Evolutionary conservation across 2,888 invertebrate species (phyloP).

Genomic region (Leucophenga montana): DNA sequence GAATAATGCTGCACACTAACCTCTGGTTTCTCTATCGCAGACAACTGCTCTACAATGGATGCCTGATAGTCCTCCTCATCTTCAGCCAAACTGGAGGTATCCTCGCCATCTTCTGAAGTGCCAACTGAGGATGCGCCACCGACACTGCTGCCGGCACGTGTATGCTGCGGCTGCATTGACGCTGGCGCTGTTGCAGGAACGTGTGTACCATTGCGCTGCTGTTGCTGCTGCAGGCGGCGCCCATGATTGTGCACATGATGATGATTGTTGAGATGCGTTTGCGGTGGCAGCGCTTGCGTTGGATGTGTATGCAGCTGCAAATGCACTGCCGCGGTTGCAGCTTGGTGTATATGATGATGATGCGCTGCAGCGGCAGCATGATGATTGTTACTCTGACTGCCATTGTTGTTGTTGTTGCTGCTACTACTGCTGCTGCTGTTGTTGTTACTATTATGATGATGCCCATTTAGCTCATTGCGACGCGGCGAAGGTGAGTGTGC

Average conservation of each 20-base stretch:
- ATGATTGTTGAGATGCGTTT: constrained; percentile 49
- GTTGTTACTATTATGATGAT: constrained; percentile 57
- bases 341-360: constrained; percentile 16
- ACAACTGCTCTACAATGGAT: constrained; percentile 81
- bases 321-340: constrained; percentile 25
- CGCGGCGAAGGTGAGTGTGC: constrained; percentile 79
- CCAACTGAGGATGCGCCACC: constrained; percentile 75
- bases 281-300: constrained; percentile 30
- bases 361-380: constrained; percentile 32
- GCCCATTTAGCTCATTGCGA: constrained; percentile 78
- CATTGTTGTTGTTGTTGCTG: constrained; percentile 51
- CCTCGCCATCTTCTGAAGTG: constrained; percentile 87
- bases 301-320: constrained; percentile 19
- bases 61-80: constrained; percentile 84
- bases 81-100: constrained; percentile 81
- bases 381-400: constrained; percentile 49
- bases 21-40: constrained; percentile 83
- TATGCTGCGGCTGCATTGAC: constrained; percentile 33
- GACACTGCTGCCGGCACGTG: constrained; percentile 65
- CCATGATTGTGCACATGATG: constrained; percentile 46
- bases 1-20: constrained; percentile 71
- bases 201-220: constrained; percentile 50
- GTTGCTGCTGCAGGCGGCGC: constrained; percentile 49
- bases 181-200: constrained; percentile 18
- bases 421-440: constrained; percentile 53